phyloP scores from a whole-genome alignment of 2,113 vertebrate species.

The Sander lucioperca region DNA sequence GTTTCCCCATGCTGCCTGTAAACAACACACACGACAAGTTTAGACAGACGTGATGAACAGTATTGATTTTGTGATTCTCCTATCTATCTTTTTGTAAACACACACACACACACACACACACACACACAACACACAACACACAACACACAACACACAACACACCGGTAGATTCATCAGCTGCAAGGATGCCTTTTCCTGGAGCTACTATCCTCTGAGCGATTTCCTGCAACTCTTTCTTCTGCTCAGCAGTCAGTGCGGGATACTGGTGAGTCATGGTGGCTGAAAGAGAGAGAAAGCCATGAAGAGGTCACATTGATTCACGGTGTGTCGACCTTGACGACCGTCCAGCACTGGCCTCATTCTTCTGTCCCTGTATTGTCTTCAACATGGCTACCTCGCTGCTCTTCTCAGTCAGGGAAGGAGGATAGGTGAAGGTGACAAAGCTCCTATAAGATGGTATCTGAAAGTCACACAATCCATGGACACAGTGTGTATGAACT shows the following conservation, averaged over 20 bases:
- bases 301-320: slow-evolving; percentile 23
- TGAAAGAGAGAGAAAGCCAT: slow-evolving; percentile 49
- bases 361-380: slow-evolving; percentile 21
- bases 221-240: slow-evolving; percentile 96
- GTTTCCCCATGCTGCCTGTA: slow-evolving; percentile 97
- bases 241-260: slow-evolving; percentile 92
- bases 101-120: not conserved
- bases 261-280: slow-evolving; percentile 93
- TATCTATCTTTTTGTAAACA: not conserved
- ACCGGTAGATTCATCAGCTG: slow-evolving; percentile 98
- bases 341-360: slow-evolving; percentile 23
- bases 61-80: too few relatives aligned
- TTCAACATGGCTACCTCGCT: slow-evolving; percentile 3
- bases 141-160: slow-evolving; percentile 42
- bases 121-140: not conserved
- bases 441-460: not conserved
- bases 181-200: slow-evolving; percentile 95
- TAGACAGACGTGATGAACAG: too few relatives aligned
- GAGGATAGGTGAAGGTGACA: not conserved
- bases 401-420: not conserved
- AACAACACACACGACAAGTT: not conserved
- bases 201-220: slow-evolving; percentile 93
- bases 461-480: not conserved
- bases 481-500: not conserved
- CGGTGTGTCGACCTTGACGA: not conserved